Evolutionary conservation across 2,888 invertebrate species (phyloP), one percentile per base, ranked within the genome.

Genomic region (Mystacides longicornis): DNA sequence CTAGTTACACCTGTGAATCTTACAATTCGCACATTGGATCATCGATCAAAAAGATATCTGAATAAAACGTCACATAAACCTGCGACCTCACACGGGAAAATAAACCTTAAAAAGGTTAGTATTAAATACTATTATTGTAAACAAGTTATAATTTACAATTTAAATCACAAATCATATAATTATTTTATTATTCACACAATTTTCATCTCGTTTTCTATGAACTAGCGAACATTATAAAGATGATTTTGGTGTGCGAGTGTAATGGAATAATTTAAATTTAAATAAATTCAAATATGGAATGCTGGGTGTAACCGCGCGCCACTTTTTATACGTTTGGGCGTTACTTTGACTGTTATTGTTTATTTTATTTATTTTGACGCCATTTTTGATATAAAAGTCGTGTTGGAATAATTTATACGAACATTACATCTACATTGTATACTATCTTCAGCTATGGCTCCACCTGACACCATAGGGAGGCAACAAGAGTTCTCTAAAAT

Each of bases 271-370:
- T 37, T 37, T n/a, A n/a, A 16, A 37, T 37, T 37, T 37, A 37
- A 37, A 37, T 37, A n/a, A n/a, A 37, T 37, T 37, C 37, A 37
- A 37, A 37, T 37, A 37, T 37, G 37, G 37, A 37, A 37, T 37
- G 37, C 14, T 37, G 37, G 37, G 37, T 37, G 37, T 37, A 37
- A 37, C 37, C 37, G 16, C 37, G 16, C 37, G 37, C 14, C 16
- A n/a, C 16, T 37, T 37, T 37, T 16, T 7, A 14, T 4, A n/a
- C n/a, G 3, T 37, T 37, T 37, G 37, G 37, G 37, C 37, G 37
- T 37, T 37, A 37, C 37, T 37, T 37, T 27, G 37, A 7, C n/a
- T 37, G 16, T 3, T 7, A 37, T n/a, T 7, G 37, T 37, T 37
- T 37, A 14, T 37, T 37, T 37, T 3, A 37, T 37, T 37, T 4